Base-by-base conservation (phyloP, 2,113 vertebrate species). In the Xiphias gladius region DNA sequence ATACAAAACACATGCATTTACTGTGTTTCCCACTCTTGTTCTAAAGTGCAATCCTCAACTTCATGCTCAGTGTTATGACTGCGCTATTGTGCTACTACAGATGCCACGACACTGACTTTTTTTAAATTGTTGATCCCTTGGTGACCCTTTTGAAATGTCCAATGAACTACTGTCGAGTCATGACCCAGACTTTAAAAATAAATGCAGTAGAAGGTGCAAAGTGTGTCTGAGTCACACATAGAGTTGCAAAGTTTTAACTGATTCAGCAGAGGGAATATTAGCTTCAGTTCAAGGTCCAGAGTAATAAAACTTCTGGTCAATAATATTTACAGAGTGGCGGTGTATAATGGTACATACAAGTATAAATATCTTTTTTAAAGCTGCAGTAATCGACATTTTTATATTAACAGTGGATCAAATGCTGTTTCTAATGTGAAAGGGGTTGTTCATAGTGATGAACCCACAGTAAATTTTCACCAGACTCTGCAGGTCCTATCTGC, bases 1-100 rank as follows among this genome's bases (percentile, higher is more conserved):
- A 80, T 52, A 30, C 26, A 67, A 80, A 82, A 62, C 50, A 75
- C 68, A 26, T 72, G 58, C 35, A 30, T 71, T 66, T 48, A 13
- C 12, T 26, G 22, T 2, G 22, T 66, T 74, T 61, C 19, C 5
- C 26, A 24, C 59, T 32, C 2, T 41, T 65, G 20, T 46, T 30
- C 39, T 61, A 13, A 24, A 76, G 24, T 62, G 5, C 39, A 71
- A 48, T 74, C n/a, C 67, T 37, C 46, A 37, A 43, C 28, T 43
- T 75, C 9, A 19, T 9, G 6, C 22, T 59, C 13, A 41, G 28
- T 69, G 26, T 76, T 24, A 50, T 41, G 50, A 41, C 54, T 17
- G 28, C 58, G 26, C 11, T 63, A 2, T 67, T 61, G 28, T 48
- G 24, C 77, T 14, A 22, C 2, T 24, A 28, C n/a, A 64, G 7